Evolutionary conservation across 2,888 invertebrate genomes (phyloP), one percentile per base, ranked within the genome.

Genomic region (Spilarctia lutea): DNA sequence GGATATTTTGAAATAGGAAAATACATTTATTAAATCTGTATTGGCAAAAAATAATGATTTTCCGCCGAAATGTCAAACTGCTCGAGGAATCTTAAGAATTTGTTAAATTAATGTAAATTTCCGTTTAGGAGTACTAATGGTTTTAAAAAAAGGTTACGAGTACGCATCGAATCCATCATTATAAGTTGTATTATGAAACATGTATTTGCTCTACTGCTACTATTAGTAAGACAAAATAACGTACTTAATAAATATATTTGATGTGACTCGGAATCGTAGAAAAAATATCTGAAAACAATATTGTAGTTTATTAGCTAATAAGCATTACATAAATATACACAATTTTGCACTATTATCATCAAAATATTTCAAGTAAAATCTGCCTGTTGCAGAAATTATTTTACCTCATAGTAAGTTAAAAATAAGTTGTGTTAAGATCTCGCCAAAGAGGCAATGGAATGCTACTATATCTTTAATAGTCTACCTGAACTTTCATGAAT

Each of bases 401-500:
- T 81, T 74, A 70, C 70, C 13, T 13, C 11, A 78, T 48, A 72
- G 65, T 75, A 75, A 78, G 45, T 73, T 79, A 68, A 68, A 82
- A 84, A 81, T 81, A 65, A 79, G 76, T 27, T 68, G 75, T 70
- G 73, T 70, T 66, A 70, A 69, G 20, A 69, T 75, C 67, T 68
- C 79, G 76, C 79, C 78, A 77, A 82, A 77, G 77, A 79, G 81
- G 78, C 78, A 84, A 79, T 77, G 71, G 70, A 84, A 80, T 75
- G 75, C 69, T 68, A 71, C 76, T 82, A 82, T 74, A 76, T 81
- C 78, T 79, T 71, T 74, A 81, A 81, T 82, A 78, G 81, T 77
- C 81, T 35, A 76, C 78, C 87, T 81, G 82, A 87, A 88, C 82
- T 87, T 84, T 86, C 86, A 83, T 85, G 87, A 88, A 87, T 88